Evolutionary conservation across 2,888 invertebrate species (phyloP).

Genomic region (Diaprepes abbreviatus): DNA sequence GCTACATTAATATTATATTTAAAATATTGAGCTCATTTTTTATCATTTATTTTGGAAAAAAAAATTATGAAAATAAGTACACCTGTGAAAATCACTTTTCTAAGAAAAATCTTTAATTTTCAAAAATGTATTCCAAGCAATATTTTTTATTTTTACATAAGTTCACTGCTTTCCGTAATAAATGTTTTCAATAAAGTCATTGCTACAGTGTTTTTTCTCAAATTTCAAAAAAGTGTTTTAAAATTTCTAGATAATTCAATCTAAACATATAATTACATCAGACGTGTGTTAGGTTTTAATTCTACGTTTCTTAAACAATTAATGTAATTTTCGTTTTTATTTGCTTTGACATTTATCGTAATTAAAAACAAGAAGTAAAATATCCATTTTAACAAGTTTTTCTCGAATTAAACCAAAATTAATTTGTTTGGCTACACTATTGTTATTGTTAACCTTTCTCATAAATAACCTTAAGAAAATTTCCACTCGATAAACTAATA

Average conservation of each 20-base stretch:
- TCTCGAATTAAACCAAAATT: constrained; percentile 1
- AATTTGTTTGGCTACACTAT: constrained; percentile 4
- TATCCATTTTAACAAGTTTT: not conserved
- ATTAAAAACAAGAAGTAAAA: not conserved
- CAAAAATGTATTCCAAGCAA: too few relatives aligned
- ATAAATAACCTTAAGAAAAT: not conserved
- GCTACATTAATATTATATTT: too few relatives aligned
- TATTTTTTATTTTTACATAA: not conserved
- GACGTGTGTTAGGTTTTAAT: not conserved
- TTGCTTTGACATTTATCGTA: not conserved
- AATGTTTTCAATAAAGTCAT: not conserved
- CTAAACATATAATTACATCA: constrained; percentile 1
- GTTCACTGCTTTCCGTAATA: not conserved
- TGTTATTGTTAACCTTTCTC: constrained; percentile 4
- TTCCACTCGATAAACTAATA: constrained; percentile 21
- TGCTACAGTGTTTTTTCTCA: not conserved
- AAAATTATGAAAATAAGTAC: too few relatives aligned
- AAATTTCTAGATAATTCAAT: not conserved
- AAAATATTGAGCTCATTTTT: too few relatives aligned
- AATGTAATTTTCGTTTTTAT: not conserved
- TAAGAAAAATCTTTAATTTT: too few relatives aligned
- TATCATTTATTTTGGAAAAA: too few relatives aligned
- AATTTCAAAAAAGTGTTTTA: not conserved
- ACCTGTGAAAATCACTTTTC: too few relatives aligned
- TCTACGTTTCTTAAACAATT: not conserved